phyloP scores from a whole-genome alignment of 37 sponge, comb jelly and placozoan species.

The Dysidea cf. avara region DNA sequence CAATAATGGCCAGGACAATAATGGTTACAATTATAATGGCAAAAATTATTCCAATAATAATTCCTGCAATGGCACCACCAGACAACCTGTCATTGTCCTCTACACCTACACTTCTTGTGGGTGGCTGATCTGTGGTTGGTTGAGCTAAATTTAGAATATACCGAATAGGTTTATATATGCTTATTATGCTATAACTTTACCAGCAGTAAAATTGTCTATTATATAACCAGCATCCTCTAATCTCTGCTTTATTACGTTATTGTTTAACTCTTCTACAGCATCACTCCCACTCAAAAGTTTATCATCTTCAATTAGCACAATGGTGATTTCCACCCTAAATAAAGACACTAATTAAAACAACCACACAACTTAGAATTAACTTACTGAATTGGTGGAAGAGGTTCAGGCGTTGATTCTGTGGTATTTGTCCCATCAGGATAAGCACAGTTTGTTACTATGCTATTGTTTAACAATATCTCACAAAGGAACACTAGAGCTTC shows the following conservation, averaged over 20 bases:
- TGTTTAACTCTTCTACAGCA: slow-evolving; percentile 20
- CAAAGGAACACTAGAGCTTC: slow-evolving; percentile 34
- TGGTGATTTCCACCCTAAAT: slow-evolving; percentile 37
- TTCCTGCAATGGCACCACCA: slow-evolving; percentile 18
- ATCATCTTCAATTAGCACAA: slow-evolving; percentile 17
- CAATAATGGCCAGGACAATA: background rate
- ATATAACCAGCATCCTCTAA: slow-evolving; percentile 33
- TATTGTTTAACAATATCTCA: slow-evolving; percentile 11
- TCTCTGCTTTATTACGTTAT: slow-evolving; percentile 2
- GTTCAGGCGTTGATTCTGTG: background rate
- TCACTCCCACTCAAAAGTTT: slow-evolving; percentile 17
- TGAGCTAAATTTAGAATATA: too few species aligned
- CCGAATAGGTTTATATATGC: too few species aligned
- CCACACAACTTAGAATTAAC: too few species aligned
- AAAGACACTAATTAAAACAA: too few species aligned
- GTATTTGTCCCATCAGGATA: slow-evolving; percentile 31
- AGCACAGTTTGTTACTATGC: slow-evolving; percentile 28
- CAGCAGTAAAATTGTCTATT: slow-evolving; percentile 13
- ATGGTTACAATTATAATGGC: slow-evolving; percentile 5
- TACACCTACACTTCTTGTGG: too few species aligned
- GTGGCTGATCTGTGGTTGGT: too few species aligned
- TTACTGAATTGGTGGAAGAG: slow-evolving; percentile 30
- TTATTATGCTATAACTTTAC: background rate
- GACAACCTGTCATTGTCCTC: too few species aligned
- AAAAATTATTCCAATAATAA: slow-evolving; percentile 10